Conservation (phyloP, 23 tunicate genomes). For the Diplosoma virens region DNA sequence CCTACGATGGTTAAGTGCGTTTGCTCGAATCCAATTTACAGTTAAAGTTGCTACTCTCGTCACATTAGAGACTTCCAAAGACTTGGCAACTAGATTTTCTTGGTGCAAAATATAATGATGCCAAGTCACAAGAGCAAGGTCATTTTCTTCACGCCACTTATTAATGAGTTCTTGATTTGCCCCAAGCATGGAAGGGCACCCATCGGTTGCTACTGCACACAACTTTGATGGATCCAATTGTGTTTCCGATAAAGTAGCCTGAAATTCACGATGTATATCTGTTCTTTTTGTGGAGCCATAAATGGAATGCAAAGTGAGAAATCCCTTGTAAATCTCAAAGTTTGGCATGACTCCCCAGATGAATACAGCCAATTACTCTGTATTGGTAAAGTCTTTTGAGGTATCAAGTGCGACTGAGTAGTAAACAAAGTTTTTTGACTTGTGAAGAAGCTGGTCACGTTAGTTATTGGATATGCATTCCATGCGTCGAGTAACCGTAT, state of each 20-base stretch:
- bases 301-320: constrained; percentile 42
- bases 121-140: constrained; percentile 51
- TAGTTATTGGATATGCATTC: constrained; percentile 43
- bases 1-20: constrained; percentile 42
- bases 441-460: constrained; percentile 38
- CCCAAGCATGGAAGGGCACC: constrained; percentile 58
- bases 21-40: constrained; percentile 58
- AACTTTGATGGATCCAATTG: constrained; percentile 31
- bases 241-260: constrained; percentile 34
- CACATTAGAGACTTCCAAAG: constrained; percentile 45
- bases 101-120: constrained; percentile 62
- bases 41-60: constrained; percentile 39
- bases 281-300: constrained; percentile 36
- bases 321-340: constrained; percentile 53
- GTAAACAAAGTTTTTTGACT: constrained; percentile 25
- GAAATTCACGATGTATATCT: constrained; percentile 43
- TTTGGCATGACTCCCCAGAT: constrained; percentile 41
- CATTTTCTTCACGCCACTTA: constrained; percentile 56
- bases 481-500: constrained; percentile 24
- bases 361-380: constrained; percentile 41
- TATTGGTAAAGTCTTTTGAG: constrained; percentile 51
- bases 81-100: constrained; percentile 63
- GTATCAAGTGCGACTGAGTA: constrained; percentile 42
- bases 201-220: constrained; percentile 57
- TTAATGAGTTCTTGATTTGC: constrained; percentile 57